Base-by-base conservation (phyloP, 1,140 invertebrate species). In the Aphidius ervi region DNA sequence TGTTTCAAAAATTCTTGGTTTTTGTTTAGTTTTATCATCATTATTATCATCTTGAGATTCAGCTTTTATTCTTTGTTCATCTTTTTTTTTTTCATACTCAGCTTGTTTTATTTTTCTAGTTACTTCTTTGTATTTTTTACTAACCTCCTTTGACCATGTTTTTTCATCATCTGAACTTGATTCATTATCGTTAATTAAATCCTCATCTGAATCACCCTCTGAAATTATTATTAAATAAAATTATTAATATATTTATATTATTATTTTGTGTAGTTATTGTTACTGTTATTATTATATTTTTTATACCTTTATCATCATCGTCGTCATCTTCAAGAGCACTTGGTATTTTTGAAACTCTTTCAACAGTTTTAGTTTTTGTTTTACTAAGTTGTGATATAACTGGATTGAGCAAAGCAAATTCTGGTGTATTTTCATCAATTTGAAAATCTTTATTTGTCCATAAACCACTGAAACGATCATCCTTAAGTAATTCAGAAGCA, bases 361-460 rank as follows among this genome's bases (percentile, higher is more conserved):
- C 68, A 8, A 74, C 46, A 67, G 78, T 75, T 56, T 82, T 79
- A 55, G 23, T 67, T 73, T 83, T 80, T 76, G 75, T 77, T 71
- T 88, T 90, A 61, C 90, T 86, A 46, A 95, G 73, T 70, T 90
- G 88, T 43, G 93, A 90, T 16, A 97, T 80, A 16, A 95, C 91
- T 40, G 94, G 94, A 81, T 96, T 95, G n/a, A 97, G 75, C 39
- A 97, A 77, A 67, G 87, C 82, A 74, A 87, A 96, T 73, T 94
- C 91, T 69, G 95, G 91, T 55, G 91, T 87, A 67, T 86, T 86
- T 69, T 88, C 90, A 70, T 98, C 92, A 58, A 99, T 88, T 82
- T 97, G 87, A 77, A 96, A 99, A 70, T 98, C 93, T 42, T 93
- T 88, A 84, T 98, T 95, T 66, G 85, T 85, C 77, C 99, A 99